These are phyloP conservation scores for Cyanoramphus novaezelandiae DNA, from an alignment of 2,113 vertebrate genomes.

Conservation along the genomic window DNA sequence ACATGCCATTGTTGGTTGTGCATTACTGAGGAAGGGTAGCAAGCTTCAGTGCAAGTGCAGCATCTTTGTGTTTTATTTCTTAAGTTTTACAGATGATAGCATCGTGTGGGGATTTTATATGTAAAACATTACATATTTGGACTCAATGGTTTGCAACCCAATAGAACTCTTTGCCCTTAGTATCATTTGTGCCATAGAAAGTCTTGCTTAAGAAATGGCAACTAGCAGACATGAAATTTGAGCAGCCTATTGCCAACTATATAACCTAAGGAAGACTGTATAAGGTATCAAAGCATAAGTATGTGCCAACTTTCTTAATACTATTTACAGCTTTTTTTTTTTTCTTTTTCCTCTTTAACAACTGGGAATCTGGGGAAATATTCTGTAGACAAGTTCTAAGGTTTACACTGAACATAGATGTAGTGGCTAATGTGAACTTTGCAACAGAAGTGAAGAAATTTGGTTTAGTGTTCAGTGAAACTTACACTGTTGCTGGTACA, in stretches of 20 bases:
- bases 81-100: background rate
- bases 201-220: background rate
- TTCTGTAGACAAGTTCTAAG: background rate
- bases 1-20: background rate
- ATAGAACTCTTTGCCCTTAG: background rate
- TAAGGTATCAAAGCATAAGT: background rate
- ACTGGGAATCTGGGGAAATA: background rate
- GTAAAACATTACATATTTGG: background rate
- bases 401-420: background rate
- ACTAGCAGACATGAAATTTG: background rate
- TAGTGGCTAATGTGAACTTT: background rate
- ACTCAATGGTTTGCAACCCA: background rate
- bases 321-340: background rate
- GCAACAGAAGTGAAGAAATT: background rate
- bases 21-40: background rate
- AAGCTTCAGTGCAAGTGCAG: background rate
- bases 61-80: background rate
- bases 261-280: background rate
- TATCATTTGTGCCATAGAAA: background rate
- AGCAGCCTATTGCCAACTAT: background rate
- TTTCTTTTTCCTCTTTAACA: background rate
- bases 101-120: background rate
- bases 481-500: background rate
- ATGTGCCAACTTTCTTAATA: background rate
- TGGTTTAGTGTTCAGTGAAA: background rate